Conservation (phyloP, 2,888 invertebrate species). For the Toxonevra muliebris region DNA sequence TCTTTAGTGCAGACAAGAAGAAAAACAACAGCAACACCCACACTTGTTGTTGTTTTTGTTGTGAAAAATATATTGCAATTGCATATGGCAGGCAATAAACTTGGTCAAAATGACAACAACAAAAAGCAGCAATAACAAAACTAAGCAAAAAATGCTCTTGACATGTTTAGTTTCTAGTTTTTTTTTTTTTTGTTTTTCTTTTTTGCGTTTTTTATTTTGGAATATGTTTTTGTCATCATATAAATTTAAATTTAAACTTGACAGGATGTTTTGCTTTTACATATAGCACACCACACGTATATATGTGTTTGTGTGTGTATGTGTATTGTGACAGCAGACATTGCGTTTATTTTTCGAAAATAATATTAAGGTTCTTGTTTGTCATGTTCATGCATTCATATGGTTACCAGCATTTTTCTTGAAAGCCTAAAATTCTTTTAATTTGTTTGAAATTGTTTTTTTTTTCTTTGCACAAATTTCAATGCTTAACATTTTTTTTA, state of each 20-base stretch:
- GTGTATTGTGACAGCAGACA: neutral
- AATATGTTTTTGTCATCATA: slow-evolving; percentile 27
- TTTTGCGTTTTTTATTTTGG: slow-evolving; percentile 5
- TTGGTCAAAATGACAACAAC: slow-evolving; percentile 48
- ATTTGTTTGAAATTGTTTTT: too few relatives aligned
- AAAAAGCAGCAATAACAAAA: slow-evolving; percentile 6
- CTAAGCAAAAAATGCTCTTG: slow-evolving; percentile 6
- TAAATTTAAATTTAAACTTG: slow-evolving; percentile 28
- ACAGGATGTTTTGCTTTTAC: slow-evolving; percentile 18
- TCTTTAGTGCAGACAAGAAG: slow-evolving; percentile 22
- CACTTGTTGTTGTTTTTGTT: slow-evolving; percentile 18
- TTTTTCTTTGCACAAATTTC: too few relatives aligned
- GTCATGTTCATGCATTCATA: too few relatives aligned
- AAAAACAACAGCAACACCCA: neutral
- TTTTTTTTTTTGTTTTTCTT: neutral
- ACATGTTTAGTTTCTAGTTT: slow-evolving; percentile 17
- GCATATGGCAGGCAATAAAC: slow-evolving; percentile 58
- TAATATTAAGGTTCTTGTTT: neutral
- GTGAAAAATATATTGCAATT: slow-evolving; percentile 51
- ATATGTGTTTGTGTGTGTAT: neutral
- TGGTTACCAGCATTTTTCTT: too few relatives aligned
- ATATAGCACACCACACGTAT: neutral
- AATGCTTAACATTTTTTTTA: too few relatives aligned
- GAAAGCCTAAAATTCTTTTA: too few relatives aligned
- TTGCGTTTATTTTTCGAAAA: neutral